Evolutionary conservation across 1,140 invertebrate genomes (phyloP).

Genomic region (Daktulosphaira vitifoliae): DNA sequence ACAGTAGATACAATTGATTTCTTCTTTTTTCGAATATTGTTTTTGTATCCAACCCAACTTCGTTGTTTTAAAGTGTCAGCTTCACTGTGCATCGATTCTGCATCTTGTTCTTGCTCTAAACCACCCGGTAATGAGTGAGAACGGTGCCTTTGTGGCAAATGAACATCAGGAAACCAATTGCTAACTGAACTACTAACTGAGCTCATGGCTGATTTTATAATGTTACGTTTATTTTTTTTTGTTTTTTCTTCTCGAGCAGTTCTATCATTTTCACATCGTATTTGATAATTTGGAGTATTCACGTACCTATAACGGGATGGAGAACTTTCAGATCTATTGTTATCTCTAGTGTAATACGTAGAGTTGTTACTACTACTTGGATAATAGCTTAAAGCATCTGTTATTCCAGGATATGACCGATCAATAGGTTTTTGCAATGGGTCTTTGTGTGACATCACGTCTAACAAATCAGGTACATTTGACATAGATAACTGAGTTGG

Average conservation of each 20-base stretch:
- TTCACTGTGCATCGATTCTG: neutral
- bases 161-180: slow-evolving; percentile 70
- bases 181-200: slow-evolving; percentile 50
- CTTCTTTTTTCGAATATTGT: slow-evolving; percentile 53
- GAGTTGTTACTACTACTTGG: slow-evolving; percentile 49
- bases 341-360: neutral
- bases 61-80: slow-evolving; percentile 40
- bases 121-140: slow-evolving; percentile 70
- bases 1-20: slow-evolving; percentile 68
- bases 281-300: slow-evolving; percentile 1
- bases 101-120: slow-evolving; percentile 51
- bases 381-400: slow-evolving; percentile 65
- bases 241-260: slow-evolving; percentile 45
- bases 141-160: slow-evolving; percentile 63
- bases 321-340: neutral
- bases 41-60: slow-evolving; percentile 42
- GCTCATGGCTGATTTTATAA: slow-evolving; percentile 67
- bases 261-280: neutral
- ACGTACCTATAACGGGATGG: neutral
- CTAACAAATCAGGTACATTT: slow-evolving; percentile 55
- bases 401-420: slow-evolving; percentile 56
- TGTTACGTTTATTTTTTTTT: slow-evolving; percentile 61
- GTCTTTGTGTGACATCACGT: slow-evolving; percentile 42
- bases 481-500: slow-evolving; percentile 43
- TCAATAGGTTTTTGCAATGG: slow-evolving; percentile 57